Percentiles rank a stretch among this genome's conserved stretches.
Evolutionary conservation across 2,797 vertebrate genomes (phyloP).

Genomic region (Gastrophryne carolinensis): DNA sequence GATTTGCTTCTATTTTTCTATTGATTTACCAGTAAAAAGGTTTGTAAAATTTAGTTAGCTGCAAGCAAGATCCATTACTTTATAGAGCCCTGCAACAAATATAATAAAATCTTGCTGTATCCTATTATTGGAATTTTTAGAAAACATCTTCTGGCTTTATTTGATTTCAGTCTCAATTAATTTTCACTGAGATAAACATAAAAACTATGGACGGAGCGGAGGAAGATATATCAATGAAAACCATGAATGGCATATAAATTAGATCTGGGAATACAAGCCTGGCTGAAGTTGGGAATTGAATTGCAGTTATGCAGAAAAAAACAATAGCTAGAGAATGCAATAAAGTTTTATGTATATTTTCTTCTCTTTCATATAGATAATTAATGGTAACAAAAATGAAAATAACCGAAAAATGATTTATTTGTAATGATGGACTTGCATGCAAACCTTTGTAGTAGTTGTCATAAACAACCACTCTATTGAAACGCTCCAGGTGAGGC

Average conservation of each 20-base stretch:
- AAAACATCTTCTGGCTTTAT: constrained; percentile 45
- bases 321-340: not conserved
- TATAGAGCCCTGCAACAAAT: constrained; percentile 25
- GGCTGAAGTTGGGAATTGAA: constrained; percentile 25
- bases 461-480: too few relatives aligned
- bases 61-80: constrained; percentile 25
- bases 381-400: not conserved
- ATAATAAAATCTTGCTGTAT: constrained; percentile 32
- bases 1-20: not conserved
- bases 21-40: constrained; percentile 26
- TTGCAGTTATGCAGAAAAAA: constrained; percentile 4
- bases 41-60: constrained; percentile 23
- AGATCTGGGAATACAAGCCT: constrained; percentile 28
- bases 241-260: constrained; percentile 26
- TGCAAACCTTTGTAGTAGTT: too few relatives aligned
- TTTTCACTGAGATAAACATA: constrained; percentile 41
- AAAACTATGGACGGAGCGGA: constrained; percentile 10
- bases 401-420: too few relatives aligned
- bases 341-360: constrained; percentile 1
- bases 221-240: constrained; percentile 26
- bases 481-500: too few relatives aligned
- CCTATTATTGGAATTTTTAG: constrained; percentile 36
- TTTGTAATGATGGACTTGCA: too few relatives aligned
- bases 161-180: constrained; percentile 41
- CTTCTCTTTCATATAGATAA: not conserved